phyloP scores from a whole-genome alignment of 1,140 invertebrate species.

The Ostrea edulis region DNA sequence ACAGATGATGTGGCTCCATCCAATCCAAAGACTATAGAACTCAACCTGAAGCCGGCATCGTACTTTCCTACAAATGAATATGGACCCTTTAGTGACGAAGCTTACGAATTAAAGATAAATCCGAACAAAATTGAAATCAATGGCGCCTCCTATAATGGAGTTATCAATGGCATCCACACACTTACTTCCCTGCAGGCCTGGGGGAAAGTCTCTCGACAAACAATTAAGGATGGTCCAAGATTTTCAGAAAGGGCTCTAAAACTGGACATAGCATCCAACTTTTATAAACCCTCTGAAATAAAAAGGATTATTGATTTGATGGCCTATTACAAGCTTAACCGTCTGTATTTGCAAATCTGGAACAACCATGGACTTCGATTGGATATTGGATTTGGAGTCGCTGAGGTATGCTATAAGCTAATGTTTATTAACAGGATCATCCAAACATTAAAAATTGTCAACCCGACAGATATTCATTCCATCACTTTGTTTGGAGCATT shows the following conservation, averaged over 20 bases:
- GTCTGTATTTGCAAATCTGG: constrained; percentile 18
- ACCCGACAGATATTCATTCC: neutral
- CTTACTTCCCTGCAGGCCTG: neutral
- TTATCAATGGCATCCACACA: constrained; percentile 2
- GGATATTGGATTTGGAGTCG: neutral
- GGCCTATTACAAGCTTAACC: constrained; percentile 29
- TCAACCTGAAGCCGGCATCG: neutral
- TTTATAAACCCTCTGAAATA: neutral
- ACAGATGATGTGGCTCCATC: neutral
- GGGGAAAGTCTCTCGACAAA: neutral
- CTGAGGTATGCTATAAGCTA: neutral
- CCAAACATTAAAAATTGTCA: neutral
- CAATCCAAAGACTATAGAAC: neutral
- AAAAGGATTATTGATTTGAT: constrained; percentile 33
- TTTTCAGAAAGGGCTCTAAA: constrained; percentile 3
- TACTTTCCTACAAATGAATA: neutral
- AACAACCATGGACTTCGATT: constrained; percentile 38
- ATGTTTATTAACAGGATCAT: neutral
- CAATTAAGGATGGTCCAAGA: constrained; percentile 16
- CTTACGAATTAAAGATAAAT: neutral
- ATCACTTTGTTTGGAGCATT: neutral
- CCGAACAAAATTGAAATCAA: neutral
- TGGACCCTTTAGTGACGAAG: neutral
- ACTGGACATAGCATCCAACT: constrained; percentile 24
- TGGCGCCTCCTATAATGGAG: neutral